These are phyloP conservation scores for Polydesmus complanatus DNA, from an alignment of 2,888 invertebrate species.

Conservation along the genomic window DNA sequence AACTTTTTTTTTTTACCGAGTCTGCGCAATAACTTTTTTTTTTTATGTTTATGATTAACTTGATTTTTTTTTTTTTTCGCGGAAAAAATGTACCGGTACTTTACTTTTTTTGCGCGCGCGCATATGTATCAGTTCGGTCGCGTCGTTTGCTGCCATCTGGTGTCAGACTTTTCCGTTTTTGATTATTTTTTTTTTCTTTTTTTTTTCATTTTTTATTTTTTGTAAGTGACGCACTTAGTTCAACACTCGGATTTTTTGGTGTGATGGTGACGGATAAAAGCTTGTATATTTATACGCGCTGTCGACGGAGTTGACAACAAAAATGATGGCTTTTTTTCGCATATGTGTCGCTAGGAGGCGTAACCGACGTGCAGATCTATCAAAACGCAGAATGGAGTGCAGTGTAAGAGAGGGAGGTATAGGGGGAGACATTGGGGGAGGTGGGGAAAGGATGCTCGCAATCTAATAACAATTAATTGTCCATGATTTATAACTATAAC, in stretches of 20 bases:
- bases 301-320: background rate
- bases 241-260: background rate
- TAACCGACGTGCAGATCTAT: background rate
- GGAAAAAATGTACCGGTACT: background rate
- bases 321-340: background rate
- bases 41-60: too few relatives aligned
- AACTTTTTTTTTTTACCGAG: too few relatives aligned
- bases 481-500: conserved; percentile 7
- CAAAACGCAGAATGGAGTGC: too few relatives aligned
- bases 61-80: background rate
- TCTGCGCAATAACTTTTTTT: too few relatives aligned
- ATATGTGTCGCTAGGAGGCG: background rate
- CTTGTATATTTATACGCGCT: background rate
- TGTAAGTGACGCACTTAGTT: background rate
- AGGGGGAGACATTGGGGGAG: background rate
- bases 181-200: too few relatives aligned
- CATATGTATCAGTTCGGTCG: too few relatives aligned
- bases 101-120: background rate
- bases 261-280: background rate
- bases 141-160: background rate
- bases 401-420: background rate
- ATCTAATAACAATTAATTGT: conserved; percentile 9
- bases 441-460: background rate
- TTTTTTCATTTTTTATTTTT: background rate
- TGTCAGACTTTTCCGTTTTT: too few relatives aligned